These are phyloP conservation scores for Pteromalus puparum DNA, from an alignment of 1,140 invertebrate genomes.

Conservation along the genomic window DNA sequence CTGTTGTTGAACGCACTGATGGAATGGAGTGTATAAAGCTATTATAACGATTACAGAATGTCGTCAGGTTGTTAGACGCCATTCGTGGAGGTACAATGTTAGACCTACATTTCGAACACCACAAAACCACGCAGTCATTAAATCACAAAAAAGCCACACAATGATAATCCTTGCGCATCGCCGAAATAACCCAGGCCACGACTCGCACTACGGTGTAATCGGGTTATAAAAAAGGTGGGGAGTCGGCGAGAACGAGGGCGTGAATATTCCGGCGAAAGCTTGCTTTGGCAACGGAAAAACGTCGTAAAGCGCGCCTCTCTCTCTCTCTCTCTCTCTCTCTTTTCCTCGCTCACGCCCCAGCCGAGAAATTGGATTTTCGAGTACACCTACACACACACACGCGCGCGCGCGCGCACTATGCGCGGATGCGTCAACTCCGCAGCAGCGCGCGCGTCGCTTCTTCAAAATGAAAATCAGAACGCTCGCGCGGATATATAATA, in stretches of 20 bases:
- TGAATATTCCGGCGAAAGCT: constrained; percentile 35
- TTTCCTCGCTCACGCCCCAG: not conserved
- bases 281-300: constrained; percentile 39
- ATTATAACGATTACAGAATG: too few species aligned
- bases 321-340: not conserved
- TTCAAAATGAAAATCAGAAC: constrained; percentile 43
- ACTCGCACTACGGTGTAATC: not conserved
- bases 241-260: not conserved
- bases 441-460: not conserved
- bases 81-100: too few species aligned
- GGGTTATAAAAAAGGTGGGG: not conserved
- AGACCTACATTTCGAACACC: too few species aligned
- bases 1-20: too few species aligned
- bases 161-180: too few species aligned
- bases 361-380: constrained; percentile 49
- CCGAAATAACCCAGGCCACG: too few species aligned
- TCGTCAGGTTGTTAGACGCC: too few species aligned
- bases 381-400: not conserved
- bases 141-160: too few species aligned
- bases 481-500: not conserved
- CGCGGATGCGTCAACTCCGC: constrained; percentile 11
- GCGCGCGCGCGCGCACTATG: not conserved
- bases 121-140: too few species aligned
- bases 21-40: too few species aligned
- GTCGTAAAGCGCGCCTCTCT: constrained; percentile 31